These are phyloP conservation scores for Drosophila erecta DNA, from an alignment of 1,140 invertebrate genomes.

Conservation along the genomic window DNA sequence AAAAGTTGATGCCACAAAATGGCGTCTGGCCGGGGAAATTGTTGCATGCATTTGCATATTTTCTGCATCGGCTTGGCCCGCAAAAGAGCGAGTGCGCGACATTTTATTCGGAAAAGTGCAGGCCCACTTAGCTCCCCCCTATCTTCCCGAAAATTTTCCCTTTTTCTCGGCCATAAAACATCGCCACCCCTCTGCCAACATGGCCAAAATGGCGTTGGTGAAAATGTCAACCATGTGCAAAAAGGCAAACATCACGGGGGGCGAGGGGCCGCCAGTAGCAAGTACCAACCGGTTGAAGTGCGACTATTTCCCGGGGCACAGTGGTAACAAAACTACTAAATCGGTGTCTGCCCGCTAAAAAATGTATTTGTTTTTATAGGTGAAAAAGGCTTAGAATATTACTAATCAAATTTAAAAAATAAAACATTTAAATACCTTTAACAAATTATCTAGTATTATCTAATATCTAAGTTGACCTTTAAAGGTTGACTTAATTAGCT, in stretches of 20 bases:
- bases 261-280: conserved; percentile 40
- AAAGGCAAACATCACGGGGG: conserved; percentile 44
- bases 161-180: conserved; percentile 30
- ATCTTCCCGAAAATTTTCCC: not conserved
- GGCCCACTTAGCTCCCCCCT: conserved; percentile 3
- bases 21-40: conserved; percentile 59
- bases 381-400: no score
- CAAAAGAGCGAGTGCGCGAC: conserved; percentile 60
- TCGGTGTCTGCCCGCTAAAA: no score
- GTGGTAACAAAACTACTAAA: not conserved
- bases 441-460: no score
- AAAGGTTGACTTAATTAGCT: no score
- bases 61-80: conserved; percentile 54
- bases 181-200: conserved; percentile 26
- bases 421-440: no score
- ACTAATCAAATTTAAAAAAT: no score
- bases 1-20: conserved; percentile 67
- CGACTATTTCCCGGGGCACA: conserved; percentile 41
- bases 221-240: conserved; percentile 68
- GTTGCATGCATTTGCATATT: conserved; percentile 75
- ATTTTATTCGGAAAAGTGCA: conserved; percentile 73
- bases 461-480: no score
- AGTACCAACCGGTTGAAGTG: conserved; percentile 54
- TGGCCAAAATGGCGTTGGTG: conserved; percentile 56
- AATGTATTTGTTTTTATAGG: no score